Conservation (phyloP, 2,113 vertebrate species). For the Sylvia atricapilla region DNA sequence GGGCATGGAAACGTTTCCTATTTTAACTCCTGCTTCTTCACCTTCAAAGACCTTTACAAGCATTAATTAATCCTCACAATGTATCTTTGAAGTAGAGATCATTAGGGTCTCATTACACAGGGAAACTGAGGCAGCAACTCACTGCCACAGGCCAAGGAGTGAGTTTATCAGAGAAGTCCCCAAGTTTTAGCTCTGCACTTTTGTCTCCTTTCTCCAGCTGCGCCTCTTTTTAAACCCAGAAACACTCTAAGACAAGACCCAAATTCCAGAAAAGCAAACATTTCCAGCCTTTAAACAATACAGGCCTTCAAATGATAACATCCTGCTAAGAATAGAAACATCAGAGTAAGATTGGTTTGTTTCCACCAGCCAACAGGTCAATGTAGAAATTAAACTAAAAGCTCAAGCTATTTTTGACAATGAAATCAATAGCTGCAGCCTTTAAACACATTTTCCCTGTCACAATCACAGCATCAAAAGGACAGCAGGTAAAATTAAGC, state of each 20-base stretch:
- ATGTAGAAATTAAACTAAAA: neutral
- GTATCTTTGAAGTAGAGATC: neutral
- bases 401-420: neutral
- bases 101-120: neutral
- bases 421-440: neutral
- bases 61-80: neutral
- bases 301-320: neutral
- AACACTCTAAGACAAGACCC: neutral
- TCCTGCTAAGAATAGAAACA: neutral
- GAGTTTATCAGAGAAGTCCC: neutral
- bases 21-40: neutral
- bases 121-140: neutral
- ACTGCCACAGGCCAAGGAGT: fast-evolving
- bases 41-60: neutral
- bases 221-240: neutral
- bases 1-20: neutral
- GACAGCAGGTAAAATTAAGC: neutral
- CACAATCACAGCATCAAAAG: neutral
- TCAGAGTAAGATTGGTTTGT: fast-evolving
- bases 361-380: neutral
- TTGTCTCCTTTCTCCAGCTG: neutral
- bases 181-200: neutral
- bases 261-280: constrained; percentile 7
- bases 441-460: neutral
- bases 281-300: neutral